Conservation (phyloP, 2,888 invertebrate species). For the Aelia acuminata region DNA sequence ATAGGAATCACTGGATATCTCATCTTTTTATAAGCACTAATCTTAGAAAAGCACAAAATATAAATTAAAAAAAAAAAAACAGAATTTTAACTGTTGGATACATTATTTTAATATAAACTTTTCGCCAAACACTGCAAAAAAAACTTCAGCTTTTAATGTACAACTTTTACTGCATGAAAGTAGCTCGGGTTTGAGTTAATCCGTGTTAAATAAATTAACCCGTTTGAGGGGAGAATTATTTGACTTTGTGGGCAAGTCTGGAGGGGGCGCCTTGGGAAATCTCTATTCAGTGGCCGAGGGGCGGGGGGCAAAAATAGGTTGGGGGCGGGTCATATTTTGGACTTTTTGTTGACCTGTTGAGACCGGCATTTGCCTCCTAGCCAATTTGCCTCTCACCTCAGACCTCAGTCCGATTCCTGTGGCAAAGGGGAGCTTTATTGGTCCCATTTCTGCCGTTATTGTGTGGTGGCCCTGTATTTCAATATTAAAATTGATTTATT, state of each 20-base stretch:
- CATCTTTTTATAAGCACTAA: too few relatives aligned
- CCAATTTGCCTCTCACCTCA: constrained; percentile 3
- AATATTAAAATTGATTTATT: neutral
- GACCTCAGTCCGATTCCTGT: neutral
- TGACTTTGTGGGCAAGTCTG: constrained; percentile 3
- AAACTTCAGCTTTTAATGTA: neutral
- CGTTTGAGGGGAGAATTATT: neutral
- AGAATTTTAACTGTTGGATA: too few relatives aligned
- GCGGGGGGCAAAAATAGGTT: constrained; percentile 3
- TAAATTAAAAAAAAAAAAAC: too few relatives aligned
- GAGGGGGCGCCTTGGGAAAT: constrained; percentile 41
- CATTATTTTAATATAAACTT: too few relatives aligned
- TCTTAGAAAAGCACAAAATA: too few relatives aligned
- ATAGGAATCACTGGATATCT: too few relatives aligned
- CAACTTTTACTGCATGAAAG: neutral
- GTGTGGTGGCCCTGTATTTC: neutral
- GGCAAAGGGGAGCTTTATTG: constrained; percentile 6
- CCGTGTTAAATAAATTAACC: constrained; percentile 3
- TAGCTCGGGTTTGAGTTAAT: neutral
- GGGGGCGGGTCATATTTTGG: neutral
- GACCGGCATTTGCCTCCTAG: constrained; percentile 24
- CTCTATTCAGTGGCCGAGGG: neutral
- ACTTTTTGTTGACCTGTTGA: constrained; percentile 43
- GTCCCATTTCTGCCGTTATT: neutral
- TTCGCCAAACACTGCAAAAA: neutral